Base-by-base conservation (phyloP, 64 coral and sea anemone species). In the Astreopora myriophthalma region DNA sequence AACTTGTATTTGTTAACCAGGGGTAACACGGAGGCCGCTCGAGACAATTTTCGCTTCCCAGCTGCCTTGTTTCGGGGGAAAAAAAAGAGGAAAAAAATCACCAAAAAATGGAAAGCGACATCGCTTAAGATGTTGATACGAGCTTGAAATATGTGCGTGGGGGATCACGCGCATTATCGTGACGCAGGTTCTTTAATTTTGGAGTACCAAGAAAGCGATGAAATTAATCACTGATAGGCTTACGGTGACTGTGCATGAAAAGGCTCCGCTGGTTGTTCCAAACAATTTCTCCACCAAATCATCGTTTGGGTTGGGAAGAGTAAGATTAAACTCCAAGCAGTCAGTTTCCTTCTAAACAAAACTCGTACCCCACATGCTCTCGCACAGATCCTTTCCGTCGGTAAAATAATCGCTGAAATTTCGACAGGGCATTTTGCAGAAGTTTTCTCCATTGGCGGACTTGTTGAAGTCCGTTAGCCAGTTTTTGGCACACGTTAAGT, bases 311-410 rank as follows among this genome's bases (percentile, higher is more conserved):
- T 90, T 90, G 25, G 73, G 48, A 52, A 25, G 55, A 28, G 55
- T 78, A 46, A 94, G 88, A 39, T 79, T 74, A 13, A 94, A n/a
- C 62, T 76, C 33, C 85, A 94, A 26, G 39, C 92, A 94, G 3
- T 94, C 28, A 32, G 35, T 37, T 27, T 33, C 52, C 34, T 89
- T 25, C 48, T 89, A 94, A 10, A 89, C 58, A 14, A 82, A 89
- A 23, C 65, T 83, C 8, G 6, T 7, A 26, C 76, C 75, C 86
- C 76, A 89, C 73, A 88, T 60, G 8, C 61, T 49, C 24, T 82
- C 73, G 35, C 89, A 91, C 55, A 91, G 89, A 9, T 60, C 64
- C 34, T 52, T 80, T 13, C 89, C 89, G 38, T 48, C 65, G 5
- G 0, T 19, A 39, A 66, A 83, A 32, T 79, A 79, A 42, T 82